Evolutionary conservation across 2,113 vertebrate species (phyloP).

Genomic region (Hemiprocne comata): DNA sequence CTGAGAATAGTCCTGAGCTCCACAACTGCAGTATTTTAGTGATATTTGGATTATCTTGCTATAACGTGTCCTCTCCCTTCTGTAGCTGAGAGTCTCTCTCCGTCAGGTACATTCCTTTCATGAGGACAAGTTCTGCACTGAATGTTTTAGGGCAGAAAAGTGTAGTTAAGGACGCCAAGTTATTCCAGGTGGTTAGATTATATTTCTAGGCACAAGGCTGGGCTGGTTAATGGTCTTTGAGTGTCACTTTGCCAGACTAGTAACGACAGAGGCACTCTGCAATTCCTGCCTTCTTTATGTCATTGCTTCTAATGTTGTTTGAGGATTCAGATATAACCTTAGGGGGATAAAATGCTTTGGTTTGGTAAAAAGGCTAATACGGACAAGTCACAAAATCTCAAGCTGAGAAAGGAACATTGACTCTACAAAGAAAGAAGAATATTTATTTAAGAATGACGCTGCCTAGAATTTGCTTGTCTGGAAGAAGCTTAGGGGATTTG

Average conservation of each 20-base stretch:
- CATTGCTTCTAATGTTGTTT: neutral
- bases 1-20: neutral
- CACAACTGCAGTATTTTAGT: fast-evolving
- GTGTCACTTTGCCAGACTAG: neutral
- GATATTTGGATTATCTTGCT: neutral
- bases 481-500: neutral
- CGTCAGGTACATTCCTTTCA: neutral
- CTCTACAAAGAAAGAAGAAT: neutral
- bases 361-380: neutral
- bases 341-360: neutral
- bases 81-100: neutral
- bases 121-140: fast-evolving
- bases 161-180: neutral
- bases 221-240: neutral
- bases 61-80: neutral
- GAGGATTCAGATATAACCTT: neutral
- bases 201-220: slow-evolving; percentile 30
- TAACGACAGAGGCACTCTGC: neutral
- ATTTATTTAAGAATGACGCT: neutral
- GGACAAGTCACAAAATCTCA: neutral
- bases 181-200: slow-evolving; percentile 1
- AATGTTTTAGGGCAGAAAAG: neutral
- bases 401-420: neutral
- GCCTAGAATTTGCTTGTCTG: neutral
- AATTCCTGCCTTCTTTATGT: neutral